Evolutionary conservation across 2,113 vertebrate genomes (phyloP), one percentile per base, ranked within the genome.

Genomic region (Geococcyx californianus): DNA sequence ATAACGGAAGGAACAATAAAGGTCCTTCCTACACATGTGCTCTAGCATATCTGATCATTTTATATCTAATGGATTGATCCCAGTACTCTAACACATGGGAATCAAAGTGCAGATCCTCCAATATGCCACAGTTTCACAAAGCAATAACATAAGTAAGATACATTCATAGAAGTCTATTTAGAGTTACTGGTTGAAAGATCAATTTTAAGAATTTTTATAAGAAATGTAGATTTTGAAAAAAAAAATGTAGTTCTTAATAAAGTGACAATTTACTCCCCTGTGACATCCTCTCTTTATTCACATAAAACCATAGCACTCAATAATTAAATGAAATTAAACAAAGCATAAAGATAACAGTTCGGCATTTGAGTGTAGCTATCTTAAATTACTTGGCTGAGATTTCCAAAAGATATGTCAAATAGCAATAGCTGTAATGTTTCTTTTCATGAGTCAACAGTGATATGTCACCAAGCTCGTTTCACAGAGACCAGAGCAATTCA

Each of bases 271-370:
- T 72, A 75, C 31, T 79, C 31, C 19, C 49, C 17, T 73, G n/a
- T 68, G n/a, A 49, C 72, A 13, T 62, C 18, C 1, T 69, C 23
- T 68, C 33, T 73, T 84, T 80, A 76, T 54, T 85, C 16, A 7
- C 33, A 44, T 54, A 42, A 93, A 82, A 29, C 17, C 10, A 52
- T 24, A 77, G 8, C 24, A 70, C 20, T 49, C 45, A 83, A 73
- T 87, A 85, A 72, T 85, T 40, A 79, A 29, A 79, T n/a, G 7
- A 87, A 91, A 78, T 91, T 89, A 91, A 38, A 14, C 4, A 84
- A 73, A 44, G 28, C 25, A 36, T 64, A 62, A 87, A 78, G n/a
- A 62, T 34, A 78, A 54, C 11, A 54, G 51, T 69, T 76, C 49
- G 94, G 16, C 5, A 28, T 56, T 51, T 95, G n/a, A 78, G 28